These are phyloP conservation scores for Philaenus spumarius DNA, from an alignment of 1,140 invertebrate species.

Conservation along the genomic window DNA sequence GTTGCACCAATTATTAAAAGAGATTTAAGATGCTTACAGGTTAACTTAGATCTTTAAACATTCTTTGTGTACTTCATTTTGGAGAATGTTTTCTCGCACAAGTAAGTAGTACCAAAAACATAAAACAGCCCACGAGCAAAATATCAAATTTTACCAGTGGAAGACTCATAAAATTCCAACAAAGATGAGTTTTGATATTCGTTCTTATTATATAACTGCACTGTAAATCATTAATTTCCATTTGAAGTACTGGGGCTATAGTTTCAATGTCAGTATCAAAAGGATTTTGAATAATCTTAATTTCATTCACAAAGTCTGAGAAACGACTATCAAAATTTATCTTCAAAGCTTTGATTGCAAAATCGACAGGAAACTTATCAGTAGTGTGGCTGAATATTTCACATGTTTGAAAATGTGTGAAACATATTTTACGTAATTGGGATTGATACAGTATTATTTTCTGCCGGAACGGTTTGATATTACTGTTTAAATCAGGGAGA, in stretches of 20 bases:
- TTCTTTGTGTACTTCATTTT: conserved; percentile 27
- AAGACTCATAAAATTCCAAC: conserved; percentile 20
- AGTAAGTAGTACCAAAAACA: conserved; percentile 25
- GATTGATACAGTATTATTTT: conserved; percentile 23
- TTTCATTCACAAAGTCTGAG: conserved; percentile 27
- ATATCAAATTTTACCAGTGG: conserved; percentile 19
- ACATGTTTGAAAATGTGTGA: conserved; percentile 17
- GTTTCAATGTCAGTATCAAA: conserved; percentile 25
- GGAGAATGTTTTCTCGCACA: conserved; percentile 24
- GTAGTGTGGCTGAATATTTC: conserved; percentile 25
- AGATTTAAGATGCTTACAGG: conserved; percentile 19
- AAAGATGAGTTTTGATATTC: conserved; percentile 24
- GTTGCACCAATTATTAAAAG: conserved; percentile 21
- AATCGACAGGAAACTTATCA: conserved; percentile 26
- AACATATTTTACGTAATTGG: conserved; percentile 10
- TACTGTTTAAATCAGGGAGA: conserved; percentile 22
- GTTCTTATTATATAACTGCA: conserved; percentile 26
- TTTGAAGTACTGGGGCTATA: conserved; percentile 28
- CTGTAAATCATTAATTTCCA: conserved; percentile 30
- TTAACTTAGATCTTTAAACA: conserved; percentile 27
- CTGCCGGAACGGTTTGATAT: conserved; percentile 23
- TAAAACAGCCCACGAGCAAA: conserved; percentile 15
- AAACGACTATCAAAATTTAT: conserved; percentile 27
- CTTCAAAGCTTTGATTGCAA: conserved; percentile 26
- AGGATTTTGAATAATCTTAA: conserved; percentile 30